phyloP scores from a whole-genome alignment of 2,113 vertebrate species.

The Pantherophis guttatus region DNA sequence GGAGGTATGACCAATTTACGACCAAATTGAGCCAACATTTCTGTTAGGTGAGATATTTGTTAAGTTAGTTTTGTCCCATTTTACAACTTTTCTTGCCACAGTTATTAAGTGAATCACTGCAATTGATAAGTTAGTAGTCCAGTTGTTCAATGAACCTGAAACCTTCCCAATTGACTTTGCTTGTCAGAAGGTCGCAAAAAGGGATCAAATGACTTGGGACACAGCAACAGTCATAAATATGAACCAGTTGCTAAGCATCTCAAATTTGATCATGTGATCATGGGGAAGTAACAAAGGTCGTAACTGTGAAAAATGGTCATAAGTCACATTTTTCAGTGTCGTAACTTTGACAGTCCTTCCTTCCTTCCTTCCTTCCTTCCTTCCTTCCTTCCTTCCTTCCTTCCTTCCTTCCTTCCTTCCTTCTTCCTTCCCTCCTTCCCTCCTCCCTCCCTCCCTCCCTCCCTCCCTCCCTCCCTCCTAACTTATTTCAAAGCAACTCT shows the following conservation, averaged over 20 bases:
- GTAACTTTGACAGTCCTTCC: not conserved
- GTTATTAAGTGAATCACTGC: not conserved
- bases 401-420: too few relatives aligned
- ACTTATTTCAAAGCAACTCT: not conserved
- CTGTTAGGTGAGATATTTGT: not conserved
- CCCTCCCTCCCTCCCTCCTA: not conserved
- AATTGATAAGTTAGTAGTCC: not conserved
- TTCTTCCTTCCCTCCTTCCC: too few relatives aligned
- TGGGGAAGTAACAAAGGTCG: not conserved
- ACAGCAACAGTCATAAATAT: not conserved
- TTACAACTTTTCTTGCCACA: too few relatives aligned
- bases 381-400: too few relatives aligned
- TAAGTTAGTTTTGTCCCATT: too few relatives aligned
- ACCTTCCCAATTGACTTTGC: not conserved
- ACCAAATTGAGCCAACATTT: not conserved
- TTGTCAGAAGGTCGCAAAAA: not conserved
- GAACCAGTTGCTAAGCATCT: not conserved
- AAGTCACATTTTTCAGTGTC: not conserved
- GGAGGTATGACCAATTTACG: not conserved
- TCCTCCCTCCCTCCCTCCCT: too few relatives aligned
- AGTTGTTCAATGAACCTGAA: not conserved
- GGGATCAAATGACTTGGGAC: not conserved
- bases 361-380: too few relatives aligned
- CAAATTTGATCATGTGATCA: not conserved
- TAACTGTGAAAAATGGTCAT: not conserved